Percentiles rank a stretch among this genome's conserved stretches.
Evolutionary conservation across 2,113 vertebrate genomes (phyloP).

Genomic region (Scytalopus superciliaris): DNA sequence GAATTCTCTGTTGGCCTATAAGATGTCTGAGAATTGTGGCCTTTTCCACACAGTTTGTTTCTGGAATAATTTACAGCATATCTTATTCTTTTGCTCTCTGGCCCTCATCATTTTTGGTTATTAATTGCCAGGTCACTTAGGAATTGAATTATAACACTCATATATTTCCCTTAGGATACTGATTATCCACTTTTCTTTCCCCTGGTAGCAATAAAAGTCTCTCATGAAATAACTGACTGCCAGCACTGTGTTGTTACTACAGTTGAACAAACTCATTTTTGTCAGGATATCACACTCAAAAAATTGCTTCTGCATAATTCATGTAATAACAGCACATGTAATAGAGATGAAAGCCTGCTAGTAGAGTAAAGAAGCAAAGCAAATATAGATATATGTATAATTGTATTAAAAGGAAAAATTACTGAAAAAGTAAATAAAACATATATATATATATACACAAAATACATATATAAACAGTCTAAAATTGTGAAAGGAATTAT

Average conservation of each 20-base stretch:
- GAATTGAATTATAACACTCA: not conserved
- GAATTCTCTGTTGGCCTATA: not conserved
- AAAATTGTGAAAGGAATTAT: not conserved
- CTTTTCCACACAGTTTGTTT: not conserved
- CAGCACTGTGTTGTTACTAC: not conserved
- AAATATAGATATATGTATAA: not conserved
- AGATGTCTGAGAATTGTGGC: not conserved
- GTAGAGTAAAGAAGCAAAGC: not conserved
- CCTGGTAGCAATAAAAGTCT: not conserved
- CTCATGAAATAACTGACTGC: slow-evolving; percentile 2
- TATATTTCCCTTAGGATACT: not conserved
- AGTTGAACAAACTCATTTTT: slow-evolving; percentile 22
- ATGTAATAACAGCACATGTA: not conserved
- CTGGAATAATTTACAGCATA: not conserved
- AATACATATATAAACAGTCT: not conserved
- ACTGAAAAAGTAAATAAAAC: not conserved
- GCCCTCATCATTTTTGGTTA: not conserved
- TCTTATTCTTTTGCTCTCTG: not conserved
- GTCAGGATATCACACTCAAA: not conserved
- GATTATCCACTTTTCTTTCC: not conserved
- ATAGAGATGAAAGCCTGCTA: not conserved
- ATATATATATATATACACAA: not conserved
- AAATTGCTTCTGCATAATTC: not conserved
- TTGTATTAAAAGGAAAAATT: not conserved
- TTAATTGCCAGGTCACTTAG: slow-evolving; percentile 32